Evolutionary conservation across 2,797 vertebrate species (phyloP), one percentile per base, ranked within the genome.

Genomic region (Cryptoprocta ferox): DNA sequence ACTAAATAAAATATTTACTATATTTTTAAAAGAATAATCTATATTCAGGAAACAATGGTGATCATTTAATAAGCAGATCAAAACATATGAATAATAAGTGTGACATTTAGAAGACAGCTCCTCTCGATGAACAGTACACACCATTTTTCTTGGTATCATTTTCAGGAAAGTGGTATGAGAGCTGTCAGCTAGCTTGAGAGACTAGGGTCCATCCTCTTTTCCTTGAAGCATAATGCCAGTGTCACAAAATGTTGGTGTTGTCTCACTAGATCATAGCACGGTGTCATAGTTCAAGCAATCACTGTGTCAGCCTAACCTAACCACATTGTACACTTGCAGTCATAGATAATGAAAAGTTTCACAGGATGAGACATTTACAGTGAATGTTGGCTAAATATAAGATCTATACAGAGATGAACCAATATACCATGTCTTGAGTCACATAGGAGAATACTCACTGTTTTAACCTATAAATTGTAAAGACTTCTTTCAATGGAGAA

Each of bases 221-320:
- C n/a, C 61, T 53, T 71, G 32, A 85, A 78, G 53, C 39, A 90
- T 65, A 94, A 91, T 56, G 30, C 61, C 59, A 66, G 56, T 71
- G 84, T 94, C 78, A 92, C 37, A 15, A 66, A 89, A 59, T 45
- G 53, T 13, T 94, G 88, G 39, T 88, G 16, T 50, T 71, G 61
- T 81, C 85, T 95, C 66, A 68, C 68, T 48, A 14, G 83, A 70
- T 70, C 63, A 45, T 65, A 94, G 85, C 59, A 45, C 15, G 26
- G 59, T n/a, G 83, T 85, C 92, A 89, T 2, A 94, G 92, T 90
- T 92, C 68, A 95, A 73, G 84, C 18, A 71, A 45, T 68, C 70
- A 28, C 56, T 21, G 9, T 56, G 59, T 71, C 85, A 81, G 37
- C 68, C 71, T 70, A 68, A 61, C 70, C 37, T 53, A 81, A 80